Percentiles rank a stretch among this genome's conserved stretches.
Evolutionary conservation across 2,113 vertebrate genomes (phyloP).

Genomic region (Psammodynastes pulverulentus): DNA sequence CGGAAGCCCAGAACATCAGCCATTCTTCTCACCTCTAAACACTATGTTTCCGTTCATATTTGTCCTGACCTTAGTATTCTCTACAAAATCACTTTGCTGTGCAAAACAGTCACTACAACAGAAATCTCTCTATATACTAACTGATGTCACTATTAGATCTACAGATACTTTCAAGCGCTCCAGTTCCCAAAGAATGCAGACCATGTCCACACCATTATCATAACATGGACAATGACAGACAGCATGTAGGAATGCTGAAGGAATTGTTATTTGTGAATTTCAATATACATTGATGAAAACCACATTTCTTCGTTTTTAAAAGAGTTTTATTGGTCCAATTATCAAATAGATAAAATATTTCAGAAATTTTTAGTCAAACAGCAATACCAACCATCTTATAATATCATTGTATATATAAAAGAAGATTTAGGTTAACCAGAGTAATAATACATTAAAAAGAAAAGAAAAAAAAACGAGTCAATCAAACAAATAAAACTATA

Average conservation of each 20-base stretch:
- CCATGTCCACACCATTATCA: no score
- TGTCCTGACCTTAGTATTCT: neutral
- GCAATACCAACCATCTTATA: no score
- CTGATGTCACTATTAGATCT: neutral
- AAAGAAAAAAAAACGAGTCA: no score
- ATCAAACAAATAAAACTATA: no score
- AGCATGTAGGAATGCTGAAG: neutral
- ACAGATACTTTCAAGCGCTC: neutral
- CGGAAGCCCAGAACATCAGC: no score
- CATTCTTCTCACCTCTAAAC: neutral
- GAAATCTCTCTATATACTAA: neutral
- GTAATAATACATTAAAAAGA: no score
- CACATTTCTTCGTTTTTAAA: no score
- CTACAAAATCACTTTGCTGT: neutral
- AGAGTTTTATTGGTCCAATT: no score
- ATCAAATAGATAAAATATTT: no score
- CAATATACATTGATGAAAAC: neutral
- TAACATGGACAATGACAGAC: neutral
- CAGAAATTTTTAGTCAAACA: no score
- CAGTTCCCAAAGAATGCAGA: neutral
- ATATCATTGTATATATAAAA: no score
- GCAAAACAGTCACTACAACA: neutral
- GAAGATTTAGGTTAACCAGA: no score
- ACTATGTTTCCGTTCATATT: neutral
- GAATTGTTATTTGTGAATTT: neutral